phyloP scores from a whole-genome alignment of 2,113 vertebrate species.

The Benitochromis conjunctus region DNA sequence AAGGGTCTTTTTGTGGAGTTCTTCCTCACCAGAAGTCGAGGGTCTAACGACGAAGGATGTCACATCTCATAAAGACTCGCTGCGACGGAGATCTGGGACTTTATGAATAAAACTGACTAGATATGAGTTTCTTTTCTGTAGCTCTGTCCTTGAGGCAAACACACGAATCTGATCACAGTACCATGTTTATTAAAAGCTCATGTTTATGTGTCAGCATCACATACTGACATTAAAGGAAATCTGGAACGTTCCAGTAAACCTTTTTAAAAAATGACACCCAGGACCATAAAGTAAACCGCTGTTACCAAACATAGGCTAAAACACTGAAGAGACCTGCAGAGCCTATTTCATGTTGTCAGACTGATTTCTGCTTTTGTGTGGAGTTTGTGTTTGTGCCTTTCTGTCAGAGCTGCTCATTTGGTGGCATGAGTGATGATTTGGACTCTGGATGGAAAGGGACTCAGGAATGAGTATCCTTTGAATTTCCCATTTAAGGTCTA shows the following conservation, averaged over 20 bases:
- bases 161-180: background rate
- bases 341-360: background rate
- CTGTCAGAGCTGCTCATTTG: background rate
- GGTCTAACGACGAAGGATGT: background rate
- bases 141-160: background rate
- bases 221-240: background rate
- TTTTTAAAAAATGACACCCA: background rate
- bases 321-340: background rate
- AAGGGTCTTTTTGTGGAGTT: background rate
- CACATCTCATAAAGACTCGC: background rate
- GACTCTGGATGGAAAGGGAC: too few relatives aligned
- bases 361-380: background rate
- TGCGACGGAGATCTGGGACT: background rate
- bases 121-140: background rate
- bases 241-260: background rate
- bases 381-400: background rate
- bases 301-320: accelerated
- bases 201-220: background rate
- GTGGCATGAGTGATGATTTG: background rate
- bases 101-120: background rate
- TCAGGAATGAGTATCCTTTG: background rate
- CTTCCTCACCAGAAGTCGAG: background rate
- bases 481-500: background rate
- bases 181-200: background rate
- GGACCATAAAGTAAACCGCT: background rate